Evolutionary conservation across 2,113 vertebrate species (phyloP).

Genomic region (Mixornis gularis): DNA sequence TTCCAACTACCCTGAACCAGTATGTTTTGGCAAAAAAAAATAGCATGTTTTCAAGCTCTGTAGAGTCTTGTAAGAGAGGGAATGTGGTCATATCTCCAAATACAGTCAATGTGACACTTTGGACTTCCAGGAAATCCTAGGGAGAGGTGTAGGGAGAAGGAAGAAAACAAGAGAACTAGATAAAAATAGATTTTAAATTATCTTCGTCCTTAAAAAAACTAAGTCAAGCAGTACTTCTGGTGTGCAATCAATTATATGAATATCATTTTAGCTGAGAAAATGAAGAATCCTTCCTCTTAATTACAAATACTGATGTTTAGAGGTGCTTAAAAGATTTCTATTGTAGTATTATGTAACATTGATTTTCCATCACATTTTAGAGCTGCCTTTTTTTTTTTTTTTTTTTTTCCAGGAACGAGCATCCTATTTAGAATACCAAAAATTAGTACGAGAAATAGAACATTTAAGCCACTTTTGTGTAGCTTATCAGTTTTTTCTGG

Average conservation of each 20-base stretch:
- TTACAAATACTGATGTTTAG: not conserved
- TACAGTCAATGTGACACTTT: not conserved
- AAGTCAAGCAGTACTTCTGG: not conserved
- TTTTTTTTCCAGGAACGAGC: slow-evolving; percentile 76
- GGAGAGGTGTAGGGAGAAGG: not conserved
- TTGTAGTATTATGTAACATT: not conserved
- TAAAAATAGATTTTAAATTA: not conserved
- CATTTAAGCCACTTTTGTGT: slow-evolving; percentile 80
- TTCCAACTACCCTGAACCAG: not conserved
- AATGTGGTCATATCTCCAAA: not conserved
- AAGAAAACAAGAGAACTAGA: not conserved
- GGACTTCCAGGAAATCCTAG: not conserved
- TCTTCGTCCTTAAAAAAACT: not conserved
- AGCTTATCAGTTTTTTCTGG: slow-evolving; percentile 85
- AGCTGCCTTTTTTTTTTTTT: not conserved
- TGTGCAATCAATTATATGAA: not conserved
- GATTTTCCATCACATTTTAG: not conserved
- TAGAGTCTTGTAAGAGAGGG: not conserved
- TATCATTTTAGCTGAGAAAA: not conserved
- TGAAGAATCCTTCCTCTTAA: not conserved
- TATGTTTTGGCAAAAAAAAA: not conserved
- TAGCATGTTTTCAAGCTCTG: not conserved
- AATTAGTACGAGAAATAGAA: slow-evolving; percentile 82
- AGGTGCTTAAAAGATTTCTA: not conserved
- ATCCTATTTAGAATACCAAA: slow-evolving; percentile 91